Conservation (phyloP, 1,140 invertebrate genomes). For the Lysiphlebus fabarum region DNA sequence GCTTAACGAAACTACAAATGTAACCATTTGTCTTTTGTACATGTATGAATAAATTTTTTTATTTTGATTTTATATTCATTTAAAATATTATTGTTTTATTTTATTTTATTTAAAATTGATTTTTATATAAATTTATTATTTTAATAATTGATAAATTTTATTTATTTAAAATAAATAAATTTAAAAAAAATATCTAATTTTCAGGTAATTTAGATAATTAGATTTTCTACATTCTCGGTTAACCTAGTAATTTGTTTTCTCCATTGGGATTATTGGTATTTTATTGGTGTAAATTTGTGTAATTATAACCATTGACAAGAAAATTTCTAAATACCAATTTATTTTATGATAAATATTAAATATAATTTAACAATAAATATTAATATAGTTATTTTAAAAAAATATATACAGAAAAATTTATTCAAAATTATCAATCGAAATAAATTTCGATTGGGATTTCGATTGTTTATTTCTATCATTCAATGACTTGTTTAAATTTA, state of each 20-base stretch:
- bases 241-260: constrained; percentile 30
- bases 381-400: no score
- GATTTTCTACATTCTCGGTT: constrained; percentile 7
- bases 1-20: constrained; percentile 31
- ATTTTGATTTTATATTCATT: no score
- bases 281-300: constrained; percentile 25
- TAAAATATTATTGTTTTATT: constrained; percentile 9
- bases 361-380: no score
- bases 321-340: constrained; percentile 36
- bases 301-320: constrained; percentile 30
- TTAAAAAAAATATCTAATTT: no score
- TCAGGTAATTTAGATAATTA: background rate
- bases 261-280: constrained; percentile 34
- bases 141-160: no score
- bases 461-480: no score
- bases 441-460: no score
- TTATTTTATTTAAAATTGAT: constrained; percentile 1
- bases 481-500: no score
- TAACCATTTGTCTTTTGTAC: constrained; percentile 21
- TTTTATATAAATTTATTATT: background rate
- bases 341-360: constrained; percentile 19
- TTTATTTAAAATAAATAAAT: no score
- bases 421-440: no score
- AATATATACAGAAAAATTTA: no score
- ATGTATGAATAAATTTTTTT: constrained; percentile 19